phyloP scores from a whole-genome alignment of 2,888 invertebrate species.

The Lypha dubia region DNA sequence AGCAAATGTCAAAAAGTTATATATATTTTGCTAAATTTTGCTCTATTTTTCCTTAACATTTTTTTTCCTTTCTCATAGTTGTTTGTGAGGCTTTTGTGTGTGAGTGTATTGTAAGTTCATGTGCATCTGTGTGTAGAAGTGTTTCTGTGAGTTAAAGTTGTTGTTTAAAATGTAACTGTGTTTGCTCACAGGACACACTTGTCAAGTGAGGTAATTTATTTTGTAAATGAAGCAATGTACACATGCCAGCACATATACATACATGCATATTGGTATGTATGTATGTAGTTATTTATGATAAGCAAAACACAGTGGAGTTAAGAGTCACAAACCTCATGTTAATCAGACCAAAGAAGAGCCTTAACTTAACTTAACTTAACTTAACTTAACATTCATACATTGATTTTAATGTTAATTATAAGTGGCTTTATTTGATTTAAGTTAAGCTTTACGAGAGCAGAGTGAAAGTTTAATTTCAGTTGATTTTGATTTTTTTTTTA shows the following conservation, averaged over 20 bases:
- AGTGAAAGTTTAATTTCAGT: too few relatives aligned
- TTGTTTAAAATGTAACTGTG: constrained; percentile 32
- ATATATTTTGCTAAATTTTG: too few relatives aligned
- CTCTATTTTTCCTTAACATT: neutral
- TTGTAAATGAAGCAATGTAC: constrained; percentile 74
- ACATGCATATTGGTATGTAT: constrained; percentile 16
- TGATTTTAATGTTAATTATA: too few relatives aligned
- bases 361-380: too few relatives aligned
- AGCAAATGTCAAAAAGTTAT: constrained; percentile 81
- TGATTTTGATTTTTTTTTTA: too few relatives aligned
- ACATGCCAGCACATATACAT: constrained; percentile 12
- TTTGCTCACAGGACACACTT: constrained; percentile 55
- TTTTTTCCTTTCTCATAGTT: constrained; percentile 3
- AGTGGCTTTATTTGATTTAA: too few relatives aligned
- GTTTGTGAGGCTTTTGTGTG: neutral
- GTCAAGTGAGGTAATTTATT: constrained; percentile 79
- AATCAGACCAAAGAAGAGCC: too few relatives aligned
- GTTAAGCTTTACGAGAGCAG: too few relatives aligned
- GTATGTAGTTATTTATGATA: neutral
- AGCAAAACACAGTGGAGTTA: neutral
- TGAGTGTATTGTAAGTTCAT: too few relatives aligned
- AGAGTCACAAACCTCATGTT: too few relatives aligned
- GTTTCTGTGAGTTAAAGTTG: constrained; percentile 10
- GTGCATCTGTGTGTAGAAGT: neutral
- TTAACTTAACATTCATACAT: too few relatives aligned